Conservation (phyloP, 2,113 vertebrate genomes). For the Atrichornis clamosus region DNA sequence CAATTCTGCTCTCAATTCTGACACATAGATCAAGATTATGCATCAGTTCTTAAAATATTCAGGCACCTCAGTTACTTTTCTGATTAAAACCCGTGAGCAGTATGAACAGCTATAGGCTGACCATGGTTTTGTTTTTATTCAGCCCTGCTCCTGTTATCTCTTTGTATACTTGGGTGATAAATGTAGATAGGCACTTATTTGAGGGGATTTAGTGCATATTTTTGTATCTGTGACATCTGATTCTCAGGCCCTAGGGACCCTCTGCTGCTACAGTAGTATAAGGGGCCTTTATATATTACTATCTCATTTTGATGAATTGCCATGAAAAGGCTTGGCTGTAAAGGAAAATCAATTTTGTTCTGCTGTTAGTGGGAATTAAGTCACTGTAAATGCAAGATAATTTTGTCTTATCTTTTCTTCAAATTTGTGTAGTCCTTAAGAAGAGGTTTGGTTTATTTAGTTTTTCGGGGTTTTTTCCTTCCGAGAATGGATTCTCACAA, state of each 20-base stretch:
- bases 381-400: background rate
- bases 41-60: background rate
- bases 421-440: background rate
- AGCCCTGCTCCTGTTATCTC: background rate
- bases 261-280: background rate
- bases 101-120: background rate
- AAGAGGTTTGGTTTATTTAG: background rate
- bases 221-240: background rate
- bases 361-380: background rate
- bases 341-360: background rate
- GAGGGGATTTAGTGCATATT: background rate
- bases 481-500: background rate
- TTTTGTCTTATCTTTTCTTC: background rate
- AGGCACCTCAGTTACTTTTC: background rate
- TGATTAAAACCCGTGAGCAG: background rate
- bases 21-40: background rate
- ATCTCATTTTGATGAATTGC: background rate
- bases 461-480: background rate
- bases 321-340: background rate
- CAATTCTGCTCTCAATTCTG: background rate
- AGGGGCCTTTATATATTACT: background rate
- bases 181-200: background rate
- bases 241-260: background rate
- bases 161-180: background rate
- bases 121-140: background rate